Conservation (phyloP, 2,113 vertebrate species). For the Chitala chitala region DNA sequence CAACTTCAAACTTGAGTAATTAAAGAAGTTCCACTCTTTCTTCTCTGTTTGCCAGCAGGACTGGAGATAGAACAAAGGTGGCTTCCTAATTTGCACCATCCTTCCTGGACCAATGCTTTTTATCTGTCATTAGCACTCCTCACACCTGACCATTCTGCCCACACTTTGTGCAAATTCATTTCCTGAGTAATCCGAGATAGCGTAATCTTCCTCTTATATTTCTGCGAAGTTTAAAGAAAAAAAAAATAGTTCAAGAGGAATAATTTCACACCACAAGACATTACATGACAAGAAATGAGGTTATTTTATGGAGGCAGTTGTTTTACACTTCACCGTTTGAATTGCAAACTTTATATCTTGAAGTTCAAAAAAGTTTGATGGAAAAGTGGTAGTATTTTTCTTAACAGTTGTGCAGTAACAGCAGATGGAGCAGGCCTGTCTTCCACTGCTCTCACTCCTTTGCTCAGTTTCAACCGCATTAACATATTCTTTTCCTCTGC, state of each 20-base stretch:
- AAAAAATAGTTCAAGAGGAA: neutral
- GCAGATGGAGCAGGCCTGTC: no score
- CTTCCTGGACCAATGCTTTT: neutral
- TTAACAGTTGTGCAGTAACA: no score
- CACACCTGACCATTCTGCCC: neutral
- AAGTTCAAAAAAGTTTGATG: no score
- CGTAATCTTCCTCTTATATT: neutral
- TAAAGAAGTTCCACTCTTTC: neutral
- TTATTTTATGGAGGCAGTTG: no score
- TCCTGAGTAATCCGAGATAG: neutral
- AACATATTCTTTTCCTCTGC: no score
- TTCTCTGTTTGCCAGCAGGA: neutral
- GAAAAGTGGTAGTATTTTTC: no score
- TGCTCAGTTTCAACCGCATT: no score
- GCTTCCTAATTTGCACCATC: neutral
- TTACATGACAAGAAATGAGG: neutral
- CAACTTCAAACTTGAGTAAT: neutral
- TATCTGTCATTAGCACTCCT: neutral
- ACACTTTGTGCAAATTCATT: conserved; percentile 3
- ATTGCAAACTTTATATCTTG: no score
- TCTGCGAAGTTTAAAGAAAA: neutral
- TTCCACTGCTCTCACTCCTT: no score
- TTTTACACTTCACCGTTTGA: no score
- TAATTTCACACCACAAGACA: neutral
- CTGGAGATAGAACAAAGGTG: neutral